Percentiles rank a stretch among this genome's conserved stretches.
Evolutionary conservation across 2,888 invertebrate genomes (phyloP).

Genomic region (Netelia fuscicornis): DNA sequence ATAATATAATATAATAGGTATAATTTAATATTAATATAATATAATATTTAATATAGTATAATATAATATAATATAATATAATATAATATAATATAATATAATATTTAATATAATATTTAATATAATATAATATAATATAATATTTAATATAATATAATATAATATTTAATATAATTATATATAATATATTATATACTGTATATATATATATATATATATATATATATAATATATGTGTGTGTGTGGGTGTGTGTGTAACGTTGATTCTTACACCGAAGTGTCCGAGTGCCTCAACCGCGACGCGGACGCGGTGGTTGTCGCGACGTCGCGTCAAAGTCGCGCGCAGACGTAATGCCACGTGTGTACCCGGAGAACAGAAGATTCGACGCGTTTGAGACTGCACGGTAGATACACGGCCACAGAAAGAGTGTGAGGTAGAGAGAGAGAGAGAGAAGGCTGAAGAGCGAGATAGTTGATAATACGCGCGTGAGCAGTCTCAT

Average conservation of each 20-base stretch:
- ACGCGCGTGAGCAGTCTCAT: conserved; percentile 44
- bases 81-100: too few relatives aligned
- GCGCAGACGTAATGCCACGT: conserved; percentile 82
- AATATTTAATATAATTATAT: too few relatives aligned
- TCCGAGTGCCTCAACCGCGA: conserved; percentile 6
- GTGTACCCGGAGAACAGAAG: conserved; percentile 82
- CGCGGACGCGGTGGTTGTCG: conserved; percentile 67
- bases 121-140: too few relatives aligned
- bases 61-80: too few relatives aligned
- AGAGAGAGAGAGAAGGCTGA: conserved; percentile 13
- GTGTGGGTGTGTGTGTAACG: too few relatives aligned
- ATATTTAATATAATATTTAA: too few relatives aligned
- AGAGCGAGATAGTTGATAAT: conserved; percentile 23
- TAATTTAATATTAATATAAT: too few relatives aligned
- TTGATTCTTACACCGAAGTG: conserved; percentile 12
- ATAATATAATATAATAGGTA: too few relatives aligned
- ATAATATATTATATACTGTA: too few relatives aligned
- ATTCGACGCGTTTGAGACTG: conserved; percentile 61
- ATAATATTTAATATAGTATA: too few relatives aligned
- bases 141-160: too few relatives aligned
- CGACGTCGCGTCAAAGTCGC: conserved; percentile 70
- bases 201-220: background rate
- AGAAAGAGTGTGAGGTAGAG: conserved; percentile 17
- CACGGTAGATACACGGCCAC: background rate
- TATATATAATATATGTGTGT: background rate